Base-by-base conservation (phyloP, 2,797 vertebrate species). In the Emydoidea blandingii region DNA sequence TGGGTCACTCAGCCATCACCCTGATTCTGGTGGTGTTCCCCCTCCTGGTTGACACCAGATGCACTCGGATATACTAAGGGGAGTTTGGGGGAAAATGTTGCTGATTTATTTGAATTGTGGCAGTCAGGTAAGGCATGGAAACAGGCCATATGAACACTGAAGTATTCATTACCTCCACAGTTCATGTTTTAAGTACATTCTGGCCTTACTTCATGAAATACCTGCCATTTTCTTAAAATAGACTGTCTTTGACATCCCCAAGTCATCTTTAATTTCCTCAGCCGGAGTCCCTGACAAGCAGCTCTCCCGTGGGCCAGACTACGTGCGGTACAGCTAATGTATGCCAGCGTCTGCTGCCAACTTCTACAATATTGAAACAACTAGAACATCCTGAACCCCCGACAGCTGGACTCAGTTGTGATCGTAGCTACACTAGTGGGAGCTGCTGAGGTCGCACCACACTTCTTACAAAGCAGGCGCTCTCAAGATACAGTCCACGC, bases 1-100 rank as follows among this genome's bases (percentile, higher is more conserved):
- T 25, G 53, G 53, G 57, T 31, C 57, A 59, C 27, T 27, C 57
- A 12, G 29, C 12, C 29, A 12, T 3, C 34, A n/a, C 65, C 9
- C 49, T 14, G 21, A 4, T 21, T 57, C 9, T 49, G 47, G 72
- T 89, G 62, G 54, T 27, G 15, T 34, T 54, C 54, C 54, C 68
- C 9, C 12, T 57, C 12, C 16, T 79, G 29, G 19, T 1, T 34
- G 12, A 2, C 29, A 50, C 6, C 3, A 7, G 1, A 1, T 34
- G 16, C 0, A 21, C 34, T n/a, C 16, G 10, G 3, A 31, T 3
- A 54, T 79, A 52, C 14, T n/a, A 49, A n/a, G n/a, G 57, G 50
- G 29, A 8, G 0, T 52, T 68, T 8, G 2, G n/a, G 78, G 10
- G 88, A 18, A 49, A 78, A 81, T 3, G 1, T 2, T 79, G 16